Evolutionary conservation across 2,797 vertebrate genomes (phyloP), one percentile per base, ranked within the genome.

Genomic region (Bovichtus diacanthus): DNA sequence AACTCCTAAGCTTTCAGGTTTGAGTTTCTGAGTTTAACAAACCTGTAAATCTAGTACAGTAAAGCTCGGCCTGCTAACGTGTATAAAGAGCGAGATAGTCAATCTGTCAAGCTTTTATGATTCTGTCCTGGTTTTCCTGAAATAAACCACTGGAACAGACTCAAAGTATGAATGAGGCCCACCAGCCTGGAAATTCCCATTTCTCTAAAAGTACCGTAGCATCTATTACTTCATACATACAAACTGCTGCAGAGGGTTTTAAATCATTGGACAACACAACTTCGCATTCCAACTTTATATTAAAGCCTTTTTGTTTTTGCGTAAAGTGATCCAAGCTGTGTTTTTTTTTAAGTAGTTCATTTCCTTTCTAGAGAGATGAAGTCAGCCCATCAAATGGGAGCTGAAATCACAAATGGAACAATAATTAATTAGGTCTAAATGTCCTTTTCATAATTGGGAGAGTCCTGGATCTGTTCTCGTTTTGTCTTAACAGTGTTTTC

Each of bases 361-460:
- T 87, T 80, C 38, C 66, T 74, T 50, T 8, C 62, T 4, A 23
- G 44, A 70, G 43, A 39, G 18, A 74, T 60, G 62, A 61, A 38
- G 46, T 60, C 64, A 36, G 21, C 63, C 74, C 49, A 75, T 85
- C 61, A 69, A 47, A 21, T 38, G 25, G 46, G 59, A 68, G 67
- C 64, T 29, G 62, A 74, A 75, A 70, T 80, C 62, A 49, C 54
- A 64, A 75, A 86, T 54, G n/a, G 46, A 61, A 13, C 15, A 12
- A 68, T 85, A 66, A 88, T 81, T 76, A 79, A 79, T 82, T 58
- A 75, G 31, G 54, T 78, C 44, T 75, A 59, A 76, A 80, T 71
- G 76, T 67, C 44, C 77, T 73, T 76, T 74, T 81, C 47, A 70
- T 51, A 68, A 86, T 54, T 75, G 31, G 34, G 36, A 67, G 46